Evolutionary conservation across 2,888 invertebrate species (phyloP), one percentile per base, ranked within the genome.

Genomic region (Xanthorhoe spadicearia): DNA sequence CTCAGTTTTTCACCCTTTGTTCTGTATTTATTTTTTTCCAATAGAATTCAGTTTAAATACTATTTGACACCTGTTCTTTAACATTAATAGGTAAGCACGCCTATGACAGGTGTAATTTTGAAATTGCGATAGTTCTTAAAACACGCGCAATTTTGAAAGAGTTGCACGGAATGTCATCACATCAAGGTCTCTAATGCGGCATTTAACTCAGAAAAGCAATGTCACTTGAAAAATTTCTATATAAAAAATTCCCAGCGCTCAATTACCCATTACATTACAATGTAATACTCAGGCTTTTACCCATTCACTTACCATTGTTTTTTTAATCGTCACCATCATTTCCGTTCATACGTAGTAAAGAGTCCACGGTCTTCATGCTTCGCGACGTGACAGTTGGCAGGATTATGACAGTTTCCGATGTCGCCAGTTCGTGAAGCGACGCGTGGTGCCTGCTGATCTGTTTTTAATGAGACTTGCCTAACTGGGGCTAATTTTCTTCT

Each of bases 361-460:
- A 69, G 73, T 60, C 73, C 73, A 71, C 67, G 71, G 70, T 66
- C 71, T 67, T 67, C 69, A 69, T 66, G 66, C 58, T 66, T 28
- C 23, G 59, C 56, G 60, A 51, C 66, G 50, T 68, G 72, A 52
- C 69, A 66, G 74, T 72, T 80, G 83, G 75, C 80, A 79, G 66
- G 56, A 53, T 78, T 78, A 78, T 77, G 78, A 81, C 80, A 81
- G 75, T 74, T 79, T 83, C 83, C 82, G 80, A 69, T 81, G 77
- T 83, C 79, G 81, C 80, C 75, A 78, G 78, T 74, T 77, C 62
- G 63, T 49, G 74, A 76, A 79, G 60, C 80, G 75, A 74, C 77
- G 82, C 82, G 73, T 79, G 76, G 35, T 69, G 59, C 70, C 46
- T 73, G 63, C 77, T 76, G 79, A 81, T 80, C 63, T 69, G 54